These are phyloP conservation scores for Steinernema feltiae DNA, from an alignment of 1,140 invertebrate species.

Conservation along the genomic window DNA sequence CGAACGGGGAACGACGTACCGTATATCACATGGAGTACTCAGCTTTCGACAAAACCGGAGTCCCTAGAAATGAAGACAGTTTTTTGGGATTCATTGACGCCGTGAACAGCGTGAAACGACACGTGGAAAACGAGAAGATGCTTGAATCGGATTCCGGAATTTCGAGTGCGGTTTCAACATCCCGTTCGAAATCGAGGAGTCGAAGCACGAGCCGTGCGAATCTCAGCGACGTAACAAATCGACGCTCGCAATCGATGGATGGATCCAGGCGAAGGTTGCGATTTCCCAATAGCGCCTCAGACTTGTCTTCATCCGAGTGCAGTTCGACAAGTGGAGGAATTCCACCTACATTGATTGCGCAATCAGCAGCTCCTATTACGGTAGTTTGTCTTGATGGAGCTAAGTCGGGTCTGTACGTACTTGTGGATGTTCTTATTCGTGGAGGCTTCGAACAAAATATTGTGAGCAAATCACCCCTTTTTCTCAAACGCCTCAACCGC, in stretches of 20 bases:
- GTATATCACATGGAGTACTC: slow-evolving; percentile 45
- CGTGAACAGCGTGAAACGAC: slow-evolving; percentile 46
- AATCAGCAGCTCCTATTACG: neutral
- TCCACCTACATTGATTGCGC: no score
- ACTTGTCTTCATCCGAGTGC: neutral
- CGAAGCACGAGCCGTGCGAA: slow-evolving; percentile 24
- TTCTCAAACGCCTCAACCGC: neutral
- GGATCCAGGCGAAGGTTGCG: neutral
- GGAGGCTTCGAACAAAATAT: neutral
- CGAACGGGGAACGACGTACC: slow-evolving; percentile 40
- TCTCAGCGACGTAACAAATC: slow-evolving; percentile 32
- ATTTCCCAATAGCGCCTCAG: neutral
- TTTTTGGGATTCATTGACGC: slow-evolving; percentile 45
- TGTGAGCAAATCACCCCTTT: neutral
- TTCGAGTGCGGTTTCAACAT: slow-evolving; percentile 9
- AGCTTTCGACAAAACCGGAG: slow-evolving; percentile 38
- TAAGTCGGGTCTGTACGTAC: neutral
- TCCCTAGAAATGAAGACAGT: slow-evolving; percentile 18
- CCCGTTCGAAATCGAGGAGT: slow-evolving; percentile 3
- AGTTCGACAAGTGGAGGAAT: neutral
- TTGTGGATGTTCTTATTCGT: neutral
- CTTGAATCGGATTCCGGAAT: slow-evolving; percentile 26
- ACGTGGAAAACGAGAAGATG: slow-evolving; percentile 46
- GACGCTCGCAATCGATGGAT: slow-evolving; percentile 9
- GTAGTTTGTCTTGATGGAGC: neutral